Percentiles rank a stretch among this genome's conserved stretches.
Evolutionary conservation across 2,797 vertebrate species (phyloP).

Genomic region (Tragelaphus oryx): DNA sequence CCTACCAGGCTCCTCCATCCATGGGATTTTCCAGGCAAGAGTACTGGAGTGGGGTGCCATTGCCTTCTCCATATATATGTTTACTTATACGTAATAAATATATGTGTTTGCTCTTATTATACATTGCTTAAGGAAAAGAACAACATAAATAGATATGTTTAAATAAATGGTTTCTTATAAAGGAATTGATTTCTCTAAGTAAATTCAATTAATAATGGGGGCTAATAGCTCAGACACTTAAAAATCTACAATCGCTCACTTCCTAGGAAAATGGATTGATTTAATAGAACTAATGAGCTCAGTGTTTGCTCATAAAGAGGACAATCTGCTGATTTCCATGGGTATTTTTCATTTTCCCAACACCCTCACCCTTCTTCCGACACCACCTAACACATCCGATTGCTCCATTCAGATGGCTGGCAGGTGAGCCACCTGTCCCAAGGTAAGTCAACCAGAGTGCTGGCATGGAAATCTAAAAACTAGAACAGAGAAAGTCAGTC

Average conservation of each 20-base stretch:
- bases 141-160: neutral
- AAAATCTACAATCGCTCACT: neutral
- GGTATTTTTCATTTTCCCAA: neutral
- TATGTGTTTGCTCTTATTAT: neutral
- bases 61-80: too few species aligned
- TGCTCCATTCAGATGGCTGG: neutral
- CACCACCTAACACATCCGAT: neutral
- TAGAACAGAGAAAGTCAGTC: neutral
- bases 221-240: neutral
- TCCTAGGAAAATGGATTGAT: slow-evolving; percentile 13
- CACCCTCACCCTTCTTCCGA: neutral
- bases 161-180: slow-evolving; percentile 6
- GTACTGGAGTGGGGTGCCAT: too few species aligned
- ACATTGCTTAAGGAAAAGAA: neutral
- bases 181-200: slow-evolving; percentile 20
- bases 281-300: neutral
- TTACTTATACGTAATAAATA: neutral
- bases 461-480: neutral
- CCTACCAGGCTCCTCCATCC: too few species aligned
- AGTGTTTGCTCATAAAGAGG: neutral
- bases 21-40: too few species aligned
- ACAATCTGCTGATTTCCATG: neutral
- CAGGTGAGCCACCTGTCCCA: neutral
- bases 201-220: slow-evolving; percentile 38
- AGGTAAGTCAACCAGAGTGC: neutral